Evolutionary conservation across 2,888 invertebrate genomes (phyloP), one percentile per base, ranked within the genome.

Genomic region (Branchipolynoe longqiensis): DNA sequence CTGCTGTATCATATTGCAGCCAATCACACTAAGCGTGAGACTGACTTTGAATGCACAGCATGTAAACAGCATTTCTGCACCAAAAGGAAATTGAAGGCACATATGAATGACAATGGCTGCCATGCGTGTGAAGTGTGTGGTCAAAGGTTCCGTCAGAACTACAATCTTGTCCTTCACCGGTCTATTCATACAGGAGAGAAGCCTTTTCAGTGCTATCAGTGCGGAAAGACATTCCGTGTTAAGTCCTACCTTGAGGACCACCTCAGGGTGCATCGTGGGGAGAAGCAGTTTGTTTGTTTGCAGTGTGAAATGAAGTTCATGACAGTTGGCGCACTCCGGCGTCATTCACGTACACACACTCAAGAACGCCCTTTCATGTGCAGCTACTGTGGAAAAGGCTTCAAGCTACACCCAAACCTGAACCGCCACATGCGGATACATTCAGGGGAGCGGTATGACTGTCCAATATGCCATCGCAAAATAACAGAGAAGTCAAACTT

Each of bases 121-220:
- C 69, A 69, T 38, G 18, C 22, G 69, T 69, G 69, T 69, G 69
- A 69, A 22, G 69, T 69, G 36, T 69, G 69, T 38, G 69, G 69
- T 2, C 36, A 14, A 2, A 33, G 4, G 69, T 69, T 69, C 25
- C 14, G 25, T 0, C 69, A 69, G 38, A 33, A 1, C 8, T 69
- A 36, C 18, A 69, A 69, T 33, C 38, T 69, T 33, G 69, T 36
- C 12, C 33, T 33, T 2, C 69, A 69, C n/a, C 33, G 69, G 22
- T 36, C 69, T 22, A 25, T 69, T 1, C 78, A 78, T 28, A 78
- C 78, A 3, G 78, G 78, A 0, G 78, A 78, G 41, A 78, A 78
- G 31, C 78, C 78, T 0, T 48, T 41, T 33, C 78, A 54, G 48
- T 78, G 78, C n/a, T 25, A 48, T 14, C 18, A 48, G 48, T 78